Evolutionary conservation across 2,797 vertebrate species (phyloP), one percentile per base, ranked within the genome.

Genomic region (Mycteria americana): DNA sequence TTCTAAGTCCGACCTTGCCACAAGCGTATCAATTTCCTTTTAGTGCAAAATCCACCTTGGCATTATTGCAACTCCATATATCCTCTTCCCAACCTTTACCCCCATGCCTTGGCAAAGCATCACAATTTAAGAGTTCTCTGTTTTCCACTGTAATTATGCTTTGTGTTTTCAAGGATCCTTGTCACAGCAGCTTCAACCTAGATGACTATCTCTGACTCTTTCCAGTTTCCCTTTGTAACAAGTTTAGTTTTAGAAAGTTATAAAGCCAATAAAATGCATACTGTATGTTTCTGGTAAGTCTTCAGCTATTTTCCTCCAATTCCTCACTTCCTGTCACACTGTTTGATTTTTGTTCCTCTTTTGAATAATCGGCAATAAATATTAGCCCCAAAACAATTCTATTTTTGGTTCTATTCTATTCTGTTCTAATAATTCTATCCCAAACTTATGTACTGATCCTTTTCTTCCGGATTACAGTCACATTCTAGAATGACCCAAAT

Each of bases 271-370:
- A 81, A 84, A 62, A 92, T 54, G 5, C 23, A 35, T 1, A 37
- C 5, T 6, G 25, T 7, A 39, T 1, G 7, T 4, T 8, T 74
- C 30, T 59, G 2, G 2, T 8, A 33, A 41, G 14, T 23, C 35
- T 64, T 59, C 51, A 67, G 21, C 19, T 63, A 35, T 41, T 51
- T 77, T 74, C 23, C 13, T 56, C 37, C n/a, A 64, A 7, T 57
- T 83, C 25, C 8, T 78, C 35, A 54, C 13, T 46, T 79, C 30
- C 16, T 48, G 3, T 45, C 28, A 87, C 10, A 54, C 6, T 57
- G 13, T 2, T 72, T 81, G 6, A 4, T 25, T n/a, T n/a, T 24
- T 63, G 60, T 35, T 7, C 1, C 0, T 9, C 56, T 70, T 75
- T 46, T 48, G 4, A 92, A 85, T 41, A 62, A 75, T 25, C 17